Percentiles rank a stretch among this genome's conserved stretches.
phyloP scores from a whole-genome alignment of 30 jellyfish, hydroid and myxozoan genomes.

The Pseudorhiza aurosa region DNA sequence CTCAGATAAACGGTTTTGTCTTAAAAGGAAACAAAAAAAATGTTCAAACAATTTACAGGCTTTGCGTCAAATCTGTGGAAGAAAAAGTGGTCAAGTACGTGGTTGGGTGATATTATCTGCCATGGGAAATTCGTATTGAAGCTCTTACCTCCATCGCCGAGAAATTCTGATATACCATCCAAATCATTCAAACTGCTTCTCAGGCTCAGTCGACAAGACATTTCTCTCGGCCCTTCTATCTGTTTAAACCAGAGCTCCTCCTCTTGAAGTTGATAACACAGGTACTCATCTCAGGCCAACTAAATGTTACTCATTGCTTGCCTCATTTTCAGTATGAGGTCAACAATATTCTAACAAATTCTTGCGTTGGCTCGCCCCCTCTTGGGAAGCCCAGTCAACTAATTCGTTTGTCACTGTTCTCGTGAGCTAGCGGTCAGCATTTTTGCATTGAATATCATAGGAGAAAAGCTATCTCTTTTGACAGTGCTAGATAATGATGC shows the following conservation, averaged over 20 bases:
- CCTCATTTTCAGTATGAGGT: neutral
- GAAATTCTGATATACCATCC: neutral
- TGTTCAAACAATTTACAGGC: neutral
- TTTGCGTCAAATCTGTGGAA: neutral
- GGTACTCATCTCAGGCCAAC: neutral
- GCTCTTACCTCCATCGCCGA: conserved; percentile 2
- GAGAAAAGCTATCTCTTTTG: no score
- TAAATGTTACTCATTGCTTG: neutral
- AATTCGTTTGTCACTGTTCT: no score
- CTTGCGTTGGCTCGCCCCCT: no score
- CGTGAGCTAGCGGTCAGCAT: no score
- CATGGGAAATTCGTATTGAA: no score
- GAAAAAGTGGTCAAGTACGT: no score
- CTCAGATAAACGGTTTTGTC: neutral
- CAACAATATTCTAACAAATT: no score
- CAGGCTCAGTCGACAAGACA: neutral
- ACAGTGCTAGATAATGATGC: no score
- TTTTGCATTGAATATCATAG: no score
- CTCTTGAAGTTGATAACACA: neutral
- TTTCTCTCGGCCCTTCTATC: neutral
- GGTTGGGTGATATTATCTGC: no score
- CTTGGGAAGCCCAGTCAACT: no score
- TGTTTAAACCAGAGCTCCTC: neutral
- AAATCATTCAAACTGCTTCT: neutral
- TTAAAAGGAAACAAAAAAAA: neutral